A percentile compares a stretch with the other conserved stretches of the same genome.
Conservation (phyloP, 2,797 vertebrate species). For the Centroberyx gerrardi region DNA sequence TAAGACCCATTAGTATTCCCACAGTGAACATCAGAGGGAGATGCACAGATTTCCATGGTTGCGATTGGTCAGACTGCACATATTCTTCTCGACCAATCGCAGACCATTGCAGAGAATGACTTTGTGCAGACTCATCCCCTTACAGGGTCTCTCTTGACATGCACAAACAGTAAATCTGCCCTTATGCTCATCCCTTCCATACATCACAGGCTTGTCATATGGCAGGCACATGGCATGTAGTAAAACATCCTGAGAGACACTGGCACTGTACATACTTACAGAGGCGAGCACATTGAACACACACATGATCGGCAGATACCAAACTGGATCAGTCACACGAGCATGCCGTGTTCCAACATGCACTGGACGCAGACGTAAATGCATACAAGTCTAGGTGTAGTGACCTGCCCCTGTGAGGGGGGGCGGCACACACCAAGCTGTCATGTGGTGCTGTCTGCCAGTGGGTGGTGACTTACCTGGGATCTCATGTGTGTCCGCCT, state of each 20-base stretch:
- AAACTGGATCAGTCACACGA: slow-evolving; percentile 44
- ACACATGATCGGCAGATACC: slow-evolving; percentile 60
- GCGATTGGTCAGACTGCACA: slow-evolving; percentile 58
- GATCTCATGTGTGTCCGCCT: slow-evolving; percentile 74
- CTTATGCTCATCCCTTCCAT: slow-evolving; percentile 22
- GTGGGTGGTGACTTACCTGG: slow-evolving; percentile 79
- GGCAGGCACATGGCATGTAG: slow-evolving; percentile 67
- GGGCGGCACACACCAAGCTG: slow-evolving; percentile 23
- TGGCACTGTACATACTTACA: slow-evolving; percentile 51
- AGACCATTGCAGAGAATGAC: slow-evolving; percentile 69
- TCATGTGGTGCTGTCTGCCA: neutral
- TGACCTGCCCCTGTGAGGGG: slow-evolving; percentile 1
- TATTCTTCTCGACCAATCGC: slow-evolving; percentile 58
- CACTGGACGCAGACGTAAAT: slow-evolving; percentile 28
- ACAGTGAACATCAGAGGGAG: slow-evolving; percentile 57
- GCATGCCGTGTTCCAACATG: slow-evolving; percentile 67
- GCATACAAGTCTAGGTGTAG: slow-evolving; percentile 20
- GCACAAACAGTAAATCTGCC: slow-evolving; percentile 56
- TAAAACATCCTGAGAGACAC: slow-evolving; percentile 53
- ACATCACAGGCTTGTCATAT: slow-evolving; percentile 58
- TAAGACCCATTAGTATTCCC: slow-evolving; percentile 80
- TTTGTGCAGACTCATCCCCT: slow-evolving; percentile 55
- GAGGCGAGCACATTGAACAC: slow-evolving; percentile 46
- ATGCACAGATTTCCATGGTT: slow-evolving; percentile 73
- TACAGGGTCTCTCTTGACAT: slow-evolving; percentile 55